These are phyloP conservation scores for Burhinus bistriatus DNA, from an alignment of 2,113 vertebrate species.

Conservation along the genomic window DNA sequence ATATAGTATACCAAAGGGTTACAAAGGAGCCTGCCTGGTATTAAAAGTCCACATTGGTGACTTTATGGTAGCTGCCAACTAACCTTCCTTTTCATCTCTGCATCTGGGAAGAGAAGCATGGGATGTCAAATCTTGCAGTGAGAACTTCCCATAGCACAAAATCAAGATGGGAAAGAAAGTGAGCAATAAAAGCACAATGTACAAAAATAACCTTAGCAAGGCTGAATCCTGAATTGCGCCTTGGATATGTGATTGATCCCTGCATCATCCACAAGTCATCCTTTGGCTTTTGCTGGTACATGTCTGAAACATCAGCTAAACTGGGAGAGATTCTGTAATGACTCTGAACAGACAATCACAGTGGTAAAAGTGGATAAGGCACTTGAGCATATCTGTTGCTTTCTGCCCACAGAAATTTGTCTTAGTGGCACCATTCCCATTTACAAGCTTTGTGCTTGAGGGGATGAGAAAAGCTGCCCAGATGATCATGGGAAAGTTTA, in stretches of 20 bases:
- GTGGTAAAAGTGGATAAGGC: not conserved
- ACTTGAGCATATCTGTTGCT: not conserved
- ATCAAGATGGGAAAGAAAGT: not conserved
- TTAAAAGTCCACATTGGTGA: not conserved
- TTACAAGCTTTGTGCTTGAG: slow-evolving; percentile 31
- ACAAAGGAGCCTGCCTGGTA: not conserved
- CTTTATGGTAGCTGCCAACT: not conserved
- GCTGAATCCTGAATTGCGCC: not conserved
- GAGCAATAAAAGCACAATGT: not conserved
- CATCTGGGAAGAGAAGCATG: not conserved
- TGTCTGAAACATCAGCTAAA: not conserved
- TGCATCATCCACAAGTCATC: not conserved
- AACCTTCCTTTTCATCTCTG: not conserved
- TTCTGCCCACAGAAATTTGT: slow-evolving; percentile 17
- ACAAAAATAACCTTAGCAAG: not conserved
- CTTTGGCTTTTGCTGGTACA: slow-evolving; percentile 13
- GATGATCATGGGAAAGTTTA: slow-evolving; percentile 54
- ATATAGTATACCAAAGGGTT: not conserved
- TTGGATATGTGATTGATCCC: not conserved
- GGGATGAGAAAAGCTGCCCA: slow-evolving; percentile 31
- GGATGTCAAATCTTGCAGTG: not conserved
- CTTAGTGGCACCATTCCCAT: slow-evolving; percentile 2
- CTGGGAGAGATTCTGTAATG: not conserved
- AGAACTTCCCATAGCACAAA: not conserved
- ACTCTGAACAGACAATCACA: not conserved